Percentiles rank a stretch among this genome's conserved stretches.
These are phyloP conservation scores for Drosophila aldrichi DNA, from an alignment of 2,888 invertebrate species.

Conservation along the genomic window DNA sequence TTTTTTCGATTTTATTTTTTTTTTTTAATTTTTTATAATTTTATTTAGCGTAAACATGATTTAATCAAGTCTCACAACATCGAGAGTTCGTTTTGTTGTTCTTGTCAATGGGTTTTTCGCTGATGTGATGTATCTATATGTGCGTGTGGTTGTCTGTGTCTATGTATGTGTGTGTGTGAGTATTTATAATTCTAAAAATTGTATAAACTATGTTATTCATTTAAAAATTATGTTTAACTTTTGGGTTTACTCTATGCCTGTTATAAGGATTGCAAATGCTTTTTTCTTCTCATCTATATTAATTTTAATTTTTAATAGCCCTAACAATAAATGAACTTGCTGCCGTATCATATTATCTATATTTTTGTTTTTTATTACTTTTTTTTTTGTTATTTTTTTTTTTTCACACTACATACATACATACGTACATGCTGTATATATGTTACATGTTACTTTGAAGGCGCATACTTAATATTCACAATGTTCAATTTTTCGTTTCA, in stretches of 20 bases:
- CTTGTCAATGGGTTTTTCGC: slow-evolving; percentile 61
- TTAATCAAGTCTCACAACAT: slow-evolving; percentile 85
- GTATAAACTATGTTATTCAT: slow-evolving; percentile 63
- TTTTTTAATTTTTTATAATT: slow-evolving; percentile 8
- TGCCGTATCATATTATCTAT: slow-evolving; percentile 29
- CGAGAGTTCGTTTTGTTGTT: slow-evolving; percentile 84
- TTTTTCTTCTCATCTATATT: slow-evolving; percentile 48
- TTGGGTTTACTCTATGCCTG: slow-evolving; percentile 67
- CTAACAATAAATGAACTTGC: slow-evolving; percentile 70
- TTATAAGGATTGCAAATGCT: slow-evolving; percentile 71
- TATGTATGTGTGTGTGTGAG: slow-evolving; percentile 29
- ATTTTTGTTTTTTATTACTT: slow-evolving; percentile 15
- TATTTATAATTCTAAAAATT: slow-evolving; percentile 63
- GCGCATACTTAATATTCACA: slow-evolving; percentile 84
- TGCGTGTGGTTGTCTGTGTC: slow-evolving; percentile 27
- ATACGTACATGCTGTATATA: slow-evolving; percentile 42
- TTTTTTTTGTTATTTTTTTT: slow-evolving; percentile 23
- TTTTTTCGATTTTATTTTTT: slow-evolving; percentile 4
- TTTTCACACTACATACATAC: slow-evolving; percentile 60
- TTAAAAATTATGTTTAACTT: slow-evolving; percentile 81
- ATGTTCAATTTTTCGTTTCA: slow-evolving; percentile 53
- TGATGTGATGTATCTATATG: slow-evolving; percentile 56
- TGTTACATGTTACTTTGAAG: slow-evolving; percentile 76
- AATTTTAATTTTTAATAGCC: slow-evolving; percentile 47
- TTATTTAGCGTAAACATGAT: slow-evolving; percentile 80